These are phyloP conservation scores for Neelides sp. DNA, from an alignment of 1,140 invertebrate species.

Conservation along the genomic window DNA sequence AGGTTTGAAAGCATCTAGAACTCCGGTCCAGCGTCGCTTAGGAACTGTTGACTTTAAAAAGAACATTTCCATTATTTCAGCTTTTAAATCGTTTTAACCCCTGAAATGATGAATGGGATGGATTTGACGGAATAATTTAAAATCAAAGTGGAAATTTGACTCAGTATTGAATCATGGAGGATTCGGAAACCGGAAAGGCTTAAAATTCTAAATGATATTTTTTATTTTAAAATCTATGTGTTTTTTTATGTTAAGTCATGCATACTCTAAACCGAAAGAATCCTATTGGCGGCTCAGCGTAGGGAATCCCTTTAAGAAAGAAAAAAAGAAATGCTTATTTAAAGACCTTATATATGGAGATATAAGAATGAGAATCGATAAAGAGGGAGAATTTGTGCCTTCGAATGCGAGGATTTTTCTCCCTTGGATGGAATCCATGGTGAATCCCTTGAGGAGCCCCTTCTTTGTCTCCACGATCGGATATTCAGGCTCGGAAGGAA, in stretches of 20 bases:
- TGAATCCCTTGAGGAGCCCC: slow-evolving; percentile 18
- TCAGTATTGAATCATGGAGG: neutral
- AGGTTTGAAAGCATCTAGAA: slow-evolving; percentile 5
- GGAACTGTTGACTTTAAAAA: neutral
- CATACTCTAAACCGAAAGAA: too few relatives aligned
- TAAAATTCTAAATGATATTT: neutral
- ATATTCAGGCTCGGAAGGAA: too few relatives aligned
- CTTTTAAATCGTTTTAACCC: too few relatives aligned
- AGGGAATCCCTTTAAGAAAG: too few relatives aligned
- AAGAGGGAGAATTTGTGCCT: too few relatives aligned
- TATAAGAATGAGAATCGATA: too few relatives aligned
- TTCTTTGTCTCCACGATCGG: slow-evolving; percentile 8
- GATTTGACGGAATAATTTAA: neutral
- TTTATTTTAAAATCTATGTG: neutral
- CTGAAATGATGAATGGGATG: neutral
- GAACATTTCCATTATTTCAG: neutral
- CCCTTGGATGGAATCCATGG: slow-evolving; percentile 16
- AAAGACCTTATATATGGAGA: too few relatives aligned
- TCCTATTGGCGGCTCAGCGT: too few relatives aligned
- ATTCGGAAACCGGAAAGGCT: neutral
- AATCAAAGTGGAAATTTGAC: neutral
- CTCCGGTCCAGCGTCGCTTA: slow-evolving; percentile 11
- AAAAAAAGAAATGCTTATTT: too few relatives aligned
- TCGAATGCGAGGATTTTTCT: slow-evolving; percentile 24
- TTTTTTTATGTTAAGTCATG: neutral